Evolutionary conservation across 2,888 invertebrate genomes (phyloP).

Genomic region (Meta bourneti): DNA sequence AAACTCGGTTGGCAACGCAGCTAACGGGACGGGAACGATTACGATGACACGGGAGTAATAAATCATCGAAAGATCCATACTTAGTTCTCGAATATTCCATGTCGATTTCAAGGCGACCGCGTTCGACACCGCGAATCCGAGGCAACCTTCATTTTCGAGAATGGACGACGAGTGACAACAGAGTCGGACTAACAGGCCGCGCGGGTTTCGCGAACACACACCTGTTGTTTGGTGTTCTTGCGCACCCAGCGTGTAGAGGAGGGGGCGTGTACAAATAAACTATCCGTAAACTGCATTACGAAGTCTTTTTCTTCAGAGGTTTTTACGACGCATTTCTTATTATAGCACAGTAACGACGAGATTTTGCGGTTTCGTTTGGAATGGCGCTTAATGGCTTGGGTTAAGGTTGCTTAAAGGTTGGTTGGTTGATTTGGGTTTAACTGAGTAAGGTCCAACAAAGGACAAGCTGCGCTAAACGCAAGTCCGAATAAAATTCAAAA

Average conservation of each 20-base stretch:
- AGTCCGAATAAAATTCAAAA: too few species aligned
- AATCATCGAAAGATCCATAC: slow-evolving; percentile 65
- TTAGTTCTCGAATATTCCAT: slow-evolving; percentile 63
- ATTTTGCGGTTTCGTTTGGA: too few species aligned
- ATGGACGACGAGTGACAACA: slow-evolving; percentile 27
- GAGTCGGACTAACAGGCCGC: background rate
- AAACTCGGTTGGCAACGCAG: slow-evolving; percentile 45
- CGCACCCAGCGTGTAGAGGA: slow-evolving; percentile 17
- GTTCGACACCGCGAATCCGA: background rate
- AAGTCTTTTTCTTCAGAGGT: too few species aligned
- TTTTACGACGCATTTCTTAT: too few species aligned
- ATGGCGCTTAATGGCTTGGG: too few species aligned
- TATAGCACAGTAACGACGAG: too few species aligned
- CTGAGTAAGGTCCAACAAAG: too few species aligned
- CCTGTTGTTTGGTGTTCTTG: slow-evolving; percentile 4
- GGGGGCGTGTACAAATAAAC: slow-evolving; percentile 35
- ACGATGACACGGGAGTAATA: slow-evolving; percentile 59
- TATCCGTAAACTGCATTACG: too few species aligned
- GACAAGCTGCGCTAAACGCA: too few species aligned
- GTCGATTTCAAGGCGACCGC: slow-evolving; percentile 17
- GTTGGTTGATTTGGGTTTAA: too few species aligned
- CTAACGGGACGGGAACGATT: slow-evolving; percentile 60
- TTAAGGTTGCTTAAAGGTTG: too few species aligned
- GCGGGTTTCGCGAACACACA: slow-evolving; percentile 9
- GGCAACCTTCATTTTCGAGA: slow-evolving; percentile 45